phyloP scores from a whole-genome alignment of 2,797 vertebrate genomes.

The Cirrhinus mrigala region DNA sequence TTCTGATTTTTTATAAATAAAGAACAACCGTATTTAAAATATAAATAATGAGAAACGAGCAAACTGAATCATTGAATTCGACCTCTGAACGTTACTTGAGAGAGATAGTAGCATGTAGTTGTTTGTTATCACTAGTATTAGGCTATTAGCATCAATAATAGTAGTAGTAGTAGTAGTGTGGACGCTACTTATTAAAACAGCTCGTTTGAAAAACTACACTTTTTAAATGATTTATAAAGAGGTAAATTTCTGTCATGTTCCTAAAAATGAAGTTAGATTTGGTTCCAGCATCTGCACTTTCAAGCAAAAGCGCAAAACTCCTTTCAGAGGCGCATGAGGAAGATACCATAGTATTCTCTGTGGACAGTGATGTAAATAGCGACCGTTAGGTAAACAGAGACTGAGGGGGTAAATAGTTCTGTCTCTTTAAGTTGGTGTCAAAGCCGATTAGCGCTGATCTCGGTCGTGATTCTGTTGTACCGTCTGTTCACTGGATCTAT shows the following conservation, averaged over 20 bases:
- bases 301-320: neutral
- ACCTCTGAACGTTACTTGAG: neutral
- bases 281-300: neutral
- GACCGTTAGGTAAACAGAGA: constrained; percentile 1
- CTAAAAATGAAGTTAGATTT: too few relatives aligned
- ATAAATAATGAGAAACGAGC: neutral
- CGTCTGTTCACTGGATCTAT: constrained; percentile 76
- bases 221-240: neutral
- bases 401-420: constrained; percentile 67
- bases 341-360: neutral
- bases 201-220: neutral
- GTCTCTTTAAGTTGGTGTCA: constrained; percentile 86
- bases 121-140: neutral
- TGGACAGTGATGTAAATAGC: neutral
- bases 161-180: too few relatives aligned
- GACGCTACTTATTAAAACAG: too few relatives aligned
- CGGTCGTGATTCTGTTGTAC: constrained; percentile 80
- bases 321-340: too few relatives aligned
- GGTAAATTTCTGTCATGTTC: neutral
- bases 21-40: neutral
- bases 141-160: too few relatives aligned
- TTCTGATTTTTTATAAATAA: too few relatives aligned
- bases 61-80: neutral
- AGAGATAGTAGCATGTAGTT: neutral
- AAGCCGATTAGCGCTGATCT: constrained; percentile 91